Base-by-base conservation (phyloP, 2,797 vertebrate species). In the Phrynocephalus vlangalii region DNA sequence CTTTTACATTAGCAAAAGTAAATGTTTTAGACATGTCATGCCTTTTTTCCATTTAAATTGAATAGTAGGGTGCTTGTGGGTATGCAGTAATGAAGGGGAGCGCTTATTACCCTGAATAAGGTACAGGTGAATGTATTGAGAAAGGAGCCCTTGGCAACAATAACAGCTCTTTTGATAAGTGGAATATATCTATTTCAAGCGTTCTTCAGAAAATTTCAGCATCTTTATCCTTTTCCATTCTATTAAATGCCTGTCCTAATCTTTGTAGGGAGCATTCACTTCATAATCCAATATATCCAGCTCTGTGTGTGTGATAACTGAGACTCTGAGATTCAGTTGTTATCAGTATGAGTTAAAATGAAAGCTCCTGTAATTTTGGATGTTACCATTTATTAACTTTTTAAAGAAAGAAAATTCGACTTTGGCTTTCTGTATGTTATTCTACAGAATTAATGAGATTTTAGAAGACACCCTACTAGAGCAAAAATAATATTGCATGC, bases 1-100 rank as follows among this genome's bases (percentile, higher is more conserved):
- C 93, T 97, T 96, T 96, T 95, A 93, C 96, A 97, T 97, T 97
- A 97, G 95, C 94, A 93, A 97, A 97, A 97, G 96, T 96, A 97
- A 97, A 97, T 96, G 96, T 97, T 97, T 97, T 95, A 97, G 96
- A 96, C 95, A 91, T 94, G 92, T 94, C 22, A 90, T 91, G 91
- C 92, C 82, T 94, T 93, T 96, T 94, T 95, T 94, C 89, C 93
- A 93, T 96, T 95, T 95, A 94, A 94, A 94, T 96, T 95, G 95
- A 96, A 95, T 93, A 95, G 90, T 92, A 89, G 89, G 91, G 92
- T 92, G 91, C 94, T 95, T 95, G 95, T 92, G 93, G 94, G 94
- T 91, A 87, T 85, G 85, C 90, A 90, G 52, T 95, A 95, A 95
- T 96, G 94, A 96, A 94, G 91, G 80, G 94, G 94, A 94, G 95